Conservation (phyloP, 1,140 invertebrate genomes). For the Rhagoletis pomonella region DNA sequence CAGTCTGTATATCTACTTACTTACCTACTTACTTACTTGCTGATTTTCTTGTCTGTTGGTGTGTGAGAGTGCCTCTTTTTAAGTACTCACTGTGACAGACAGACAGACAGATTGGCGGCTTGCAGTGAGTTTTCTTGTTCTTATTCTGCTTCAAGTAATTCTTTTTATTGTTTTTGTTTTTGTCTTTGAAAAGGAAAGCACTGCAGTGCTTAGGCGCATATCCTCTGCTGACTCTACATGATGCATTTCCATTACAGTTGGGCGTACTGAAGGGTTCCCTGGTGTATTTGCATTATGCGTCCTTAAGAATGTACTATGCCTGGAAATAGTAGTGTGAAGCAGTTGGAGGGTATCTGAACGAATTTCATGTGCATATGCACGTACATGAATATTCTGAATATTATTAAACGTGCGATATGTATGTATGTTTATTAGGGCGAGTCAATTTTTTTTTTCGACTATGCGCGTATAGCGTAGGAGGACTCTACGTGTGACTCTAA, state of each 20-base stretch:
- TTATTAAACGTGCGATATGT: no score
- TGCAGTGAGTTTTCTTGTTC: neutral
- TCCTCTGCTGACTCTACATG: neutral
- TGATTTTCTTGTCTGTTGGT: neutral
- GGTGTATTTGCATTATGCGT: neutral
- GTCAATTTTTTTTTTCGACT: no score
- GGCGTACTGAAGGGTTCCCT: neutral
- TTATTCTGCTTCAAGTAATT: neutral
- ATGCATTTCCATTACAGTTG: neutral
- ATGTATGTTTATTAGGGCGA: no score
- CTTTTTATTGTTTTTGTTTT: neutral
- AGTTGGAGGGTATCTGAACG: no score
- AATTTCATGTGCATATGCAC: no score
- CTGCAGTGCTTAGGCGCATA: neutral
- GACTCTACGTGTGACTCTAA: no score
- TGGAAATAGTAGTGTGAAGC: no score
- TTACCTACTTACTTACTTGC: no score
- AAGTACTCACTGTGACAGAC: neutral
- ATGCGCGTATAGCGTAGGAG: no score
- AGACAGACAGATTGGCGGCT: constrained; percentile 28
- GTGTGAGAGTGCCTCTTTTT: neutral
- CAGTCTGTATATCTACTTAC: no score
- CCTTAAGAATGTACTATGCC: no score
- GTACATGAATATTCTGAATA: no score
- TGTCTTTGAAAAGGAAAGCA: neutral